Evolutionary conservation across 1,140 invertebrate genomes (phyloP).

Genomic region (Zelostemma sp.): DNA sequence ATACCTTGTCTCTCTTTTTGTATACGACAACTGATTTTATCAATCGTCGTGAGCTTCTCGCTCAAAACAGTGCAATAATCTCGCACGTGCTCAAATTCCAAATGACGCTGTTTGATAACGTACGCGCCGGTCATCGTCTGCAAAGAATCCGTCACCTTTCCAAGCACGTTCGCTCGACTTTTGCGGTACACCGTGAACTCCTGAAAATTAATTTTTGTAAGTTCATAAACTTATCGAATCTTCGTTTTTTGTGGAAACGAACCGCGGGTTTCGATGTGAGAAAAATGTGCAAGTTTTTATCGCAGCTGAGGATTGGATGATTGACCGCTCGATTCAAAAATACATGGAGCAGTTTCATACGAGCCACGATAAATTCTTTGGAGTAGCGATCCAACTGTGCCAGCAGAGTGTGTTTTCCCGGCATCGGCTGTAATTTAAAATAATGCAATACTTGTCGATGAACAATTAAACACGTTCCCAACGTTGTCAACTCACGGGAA

Average conservation of each 20-base stretch:
- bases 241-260: constrained; percentile 45
- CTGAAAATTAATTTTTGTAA: constrained; percentile 59
- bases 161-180: constrained; percentile 72
- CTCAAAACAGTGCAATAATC: constrained; percentile 76
- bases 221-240: too few species aligned
- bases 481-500: constrained; percentile 78
- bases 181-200: constrained; percentile 78
- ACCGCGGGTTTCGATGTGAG: constrained; percentile 78
- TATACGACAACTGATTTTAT: constrained; percentile 77
- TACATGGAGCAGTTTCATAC: constrained; percentile 79
- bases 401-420: constrained; percentile 79
- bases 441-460: background rate
- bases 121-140: constrained; percentile 73
- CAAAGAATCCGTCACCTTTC: constrained; percentile 74
- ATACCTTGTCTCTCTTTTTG: constrained; percentile 77
- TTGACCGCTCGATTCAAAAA: constrained; percentile 77
- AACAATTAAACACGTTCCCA: constrained; percentile 4
- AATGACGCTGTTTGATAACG: constrained; percentile 73
- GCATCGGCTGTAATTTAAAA: constrained; percentile 74
- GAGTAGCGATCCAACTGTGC: constrained; percentile 82
- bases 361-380: constrained; percentile 79
- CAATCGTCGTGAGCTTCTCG: constrained; percentile 77
- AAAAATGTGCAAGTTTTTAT: constrained; percentile 78
- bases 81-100: constrained; percentile 77
- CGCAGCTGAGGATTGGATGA: constrained; percentile 81